A percentile compares a stretch with the other conserved stretches of the same genome.
Evolutionary conservation across 1,140 invertebrate genomes (phyloP).

Genomic region (Matsumurasca onukii): DNA sequence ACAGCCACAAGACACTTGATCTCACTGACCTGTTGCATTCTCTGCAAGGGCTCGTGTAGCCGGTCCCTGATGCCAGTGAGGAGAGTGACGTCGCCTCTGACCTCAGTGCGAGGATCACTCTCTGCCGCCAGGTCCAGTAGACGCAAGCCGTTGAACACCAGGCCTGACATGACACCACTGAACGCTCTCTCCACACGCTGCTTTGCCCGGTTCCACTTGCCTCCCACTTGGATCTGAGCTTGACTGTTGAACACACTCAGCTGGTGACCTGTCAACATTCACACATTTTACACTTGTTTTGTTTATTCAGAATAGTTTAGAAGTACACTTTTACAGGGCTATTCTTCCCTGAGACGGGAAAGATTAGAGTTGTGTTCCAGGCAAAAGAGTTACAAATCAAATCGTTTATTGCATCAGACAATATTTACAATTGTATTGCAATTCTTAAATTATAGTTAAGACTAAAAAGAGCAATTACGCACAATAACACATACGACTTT

Average conservation of each 20-base stretch:
- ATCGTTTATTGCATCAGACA: too few relatives aligned
- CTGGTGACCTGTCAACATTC: conserved; percentile 86
- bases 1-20: neutral
- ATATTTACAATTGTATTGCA: too few relatives aligned
- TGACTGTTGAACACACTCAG: conserved; percentile 91
- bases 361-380: too few relatives aligned
- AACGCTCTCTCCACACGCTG: conserved; percentile 74
- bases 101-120: conserved; percentile 69
- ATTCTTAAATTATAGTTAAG: too few relatives aligned
- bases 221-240: conserved; percentile 87
- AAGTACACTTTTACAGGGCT: too few relatives aligned
- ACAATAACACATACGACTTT: too few relatives aligned
- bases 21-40: conserved; percentile 73
- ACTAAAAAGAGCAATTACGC: too few relatives aligned
- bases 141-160: conserved; percentile 82
- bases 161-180: conserved; percentile 82
- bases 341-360: too few relatives aligned
- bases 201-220: conserved; percentile 68
- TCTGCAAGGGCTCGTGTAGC: conserved; percentile 64
- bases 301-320: too few relatives aligned
- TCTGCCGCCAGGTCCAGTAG: conserved; percentile 84
- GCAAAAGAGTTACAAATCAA: too few relatives aligned
- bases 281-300: too few relatives aligned
- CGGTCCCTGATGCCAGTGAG: conserved; percentile 70
- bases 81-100: conserved; percentile 72